phyloP scores from a whole-genome alignment of 2,113 vertebrate species.

The Oreotrochilus melanogaster region DNA sequence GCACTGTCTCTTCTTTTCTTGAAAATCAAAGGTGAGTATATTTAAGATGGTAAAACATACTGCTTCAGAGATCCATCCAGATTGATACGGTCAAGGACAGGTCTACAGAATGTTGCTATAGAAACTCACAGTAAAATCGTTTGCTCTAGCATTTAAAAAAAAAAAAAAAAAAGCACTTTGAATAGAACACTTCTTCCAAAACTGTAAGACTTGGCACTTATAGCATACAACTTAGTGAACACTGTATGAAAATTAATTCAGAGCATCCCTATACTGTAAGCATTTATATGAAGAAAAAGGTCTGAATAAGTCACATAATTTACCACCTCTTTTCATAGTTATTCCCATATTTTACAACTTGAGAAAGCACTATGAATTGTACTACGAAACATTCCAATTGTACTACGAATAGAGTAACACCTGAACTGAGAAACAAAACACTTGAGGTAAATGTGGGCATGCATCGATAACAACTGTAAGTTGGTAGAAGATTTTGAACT shows the following conservation, averaged over 20 bases:
- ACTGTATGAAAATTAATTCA: background rate
- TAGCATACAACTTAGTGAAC: background rate
- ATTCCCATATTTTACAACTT: background rate
- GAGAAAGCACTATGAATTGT: background rate
- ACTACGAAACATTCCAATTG: no score
- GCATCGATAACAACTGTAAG: background rate
- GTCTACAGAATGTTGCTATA: background rate
- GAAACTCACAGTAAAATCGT: background rate
- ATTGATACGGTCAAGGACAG: background rate
- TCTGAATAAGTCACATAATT: background rate
- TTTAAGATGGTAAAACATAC: background rate
- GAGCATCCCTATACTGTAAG: background rate
- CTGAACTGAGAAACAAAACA: background rate
- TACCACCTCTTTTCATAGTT: background rate
- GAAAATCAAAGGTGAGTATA: background rate
- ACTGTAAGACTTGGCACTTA: background rate
- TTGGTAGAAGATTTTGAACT: background rate
- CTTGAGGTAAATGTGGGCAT: background rate
- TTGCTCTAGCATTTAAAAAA: background rate
- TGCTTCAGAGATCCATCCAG: background rate
- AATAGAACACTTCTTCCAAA: background rate
- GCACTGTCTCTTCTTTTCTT: background rate
- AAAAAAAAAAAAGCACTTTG: background rate
- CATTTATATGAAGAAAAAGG: background rate
- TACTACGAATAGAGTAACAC: background rate